A percentile compares a stretch with the other conserved stretches of the same genome.
Evolutionary conservation across 2,888 invertebrate genomes (phyloP).

Genomic region (Ormyrus nitidulus): DNA sequence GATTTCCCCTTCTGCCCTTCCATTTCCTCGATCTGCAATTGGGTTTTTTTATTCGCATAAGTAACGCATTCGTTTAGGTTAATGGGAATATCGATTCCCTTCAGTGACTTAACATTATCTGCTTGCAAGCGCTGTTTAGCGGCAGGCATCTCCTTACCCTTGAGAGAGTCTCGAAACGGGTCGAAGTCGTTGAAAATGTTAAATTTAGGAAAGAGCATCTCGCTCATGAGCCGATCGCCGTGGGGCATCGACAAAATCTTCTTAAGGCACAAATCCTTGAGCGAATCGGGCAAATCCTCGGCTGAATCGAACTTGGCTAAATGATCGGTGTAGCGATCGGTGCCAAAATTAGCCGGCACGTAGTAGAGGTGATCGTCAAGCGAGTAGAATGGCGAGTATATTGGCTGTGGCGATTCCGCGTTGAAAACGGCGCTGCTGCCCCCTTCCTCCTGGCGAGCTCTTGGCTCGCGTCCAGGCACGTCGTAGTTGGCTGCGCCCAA

Average conservation of each 20-base stretch:
- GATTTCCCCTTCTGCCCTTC: neutral
- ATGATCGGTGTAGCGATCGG: slow-evolving; percentile 9
- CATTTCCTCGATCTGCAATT: slow-evolving; percentile 9
- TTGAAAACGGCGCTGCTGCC: slow-evolving; percentile 9
- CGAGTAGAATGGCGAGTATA: slow-evolving; percentile 58
- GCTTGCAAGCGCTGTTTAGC: too few relatives aligned
- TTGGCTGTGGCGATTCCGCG: slow-evolving; percentile 56
- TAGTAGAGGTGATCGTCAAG: slow-evolving; percentile 62
- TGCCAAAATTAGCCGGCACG: slow-evolving; percentile 55
- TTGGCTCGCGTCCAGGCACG: slow-evolving; percentile 68
- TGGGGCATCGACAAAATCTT: slow-evolving; percentile 82
- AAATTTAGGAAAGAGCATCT: slow-evolving; percentile 64
- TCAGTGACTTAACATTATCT: too few relatives aligned
- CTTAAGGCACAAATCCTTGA: slow-evolving; percentile 82
- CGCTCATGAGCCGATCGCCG: slow-evolving; percentile 79
- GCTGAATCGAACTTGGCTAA: neutral
- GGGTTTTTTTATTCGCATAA: neutral
- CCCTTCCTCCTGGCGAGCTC: slow-evolving; percentile 65
- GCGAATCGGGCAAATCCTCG: slow-evolving; percentile 73
- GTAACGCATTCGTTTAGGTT: too few relatives aligned
- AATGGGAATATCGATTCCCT: too few relatives aligned
- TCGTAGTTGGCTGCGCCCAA: slow-evolving; percentile 78
- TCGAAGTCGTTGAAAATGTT: slow-evolving; percentile 56
- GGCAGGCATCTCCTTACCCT: neutral
- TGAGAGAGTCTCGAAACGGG: neutral